Evolutionary conservation across 2,797 vertebrate genomes (phyloP).

Genomic region (Myotis pilosus): DNA sequence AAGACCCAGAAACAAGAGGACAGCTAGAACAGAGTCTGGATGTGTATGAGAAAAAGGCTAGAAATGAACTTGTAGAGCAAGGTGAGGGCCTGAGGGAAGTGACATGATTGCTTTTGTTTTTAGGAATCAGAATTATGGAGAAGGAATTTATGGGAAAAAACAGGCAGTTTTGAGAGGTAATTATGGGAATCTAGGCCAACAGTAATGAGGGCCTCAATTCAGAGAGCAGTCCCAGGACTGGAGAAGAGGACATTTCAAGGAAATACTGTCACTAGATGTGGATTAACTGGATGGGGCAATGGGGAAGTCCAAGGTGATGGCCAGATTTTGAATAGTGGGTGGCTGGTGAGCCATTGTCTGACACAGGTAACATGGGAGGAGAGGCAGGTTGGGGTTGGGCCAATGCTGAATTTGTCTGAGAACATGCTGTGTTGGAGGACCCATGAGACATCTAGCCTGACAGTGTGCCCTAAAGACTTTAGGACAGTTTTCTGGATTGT

Average conservation of each 20-base stretch:
- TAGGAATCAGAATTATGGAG: not conserved
- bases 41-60: not conserved
- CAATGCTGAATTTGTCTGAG: not conserved
- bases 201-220: not conserved
- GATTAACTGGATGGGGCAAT: not conserved
- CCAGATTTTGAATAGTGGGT: not conserved
- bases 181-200: not conserved
- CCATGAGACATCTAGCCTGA: not conserved
- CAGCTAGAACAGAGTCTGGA: no score
- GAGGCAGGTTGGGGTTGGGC: not conserved
- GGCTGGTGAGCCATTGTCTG: not conserved
- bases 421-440: not conserved
- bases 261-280: not conserved
- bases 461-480: not conserved
- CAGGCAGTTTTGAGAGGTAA: not conserved
- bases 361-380: not conserved
- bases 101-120: not conserved
- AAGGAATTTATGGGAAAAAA: not conserved
- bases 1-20: not conserved
- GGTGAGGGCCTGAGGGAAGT: not conserved
- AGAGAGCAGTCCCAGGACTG: not conserved
- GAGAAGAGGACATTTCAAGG: not conserved
- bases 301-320: not conserved
- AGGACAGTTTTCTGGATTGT: not conserved
- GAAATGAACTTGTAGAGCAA: not conserved